Evolutionary conservation across 1,140 invertebrate species (phyloP), one percentile per base, ranked within the genome.

Genomic region (Ganaspis sp.): DNA sequence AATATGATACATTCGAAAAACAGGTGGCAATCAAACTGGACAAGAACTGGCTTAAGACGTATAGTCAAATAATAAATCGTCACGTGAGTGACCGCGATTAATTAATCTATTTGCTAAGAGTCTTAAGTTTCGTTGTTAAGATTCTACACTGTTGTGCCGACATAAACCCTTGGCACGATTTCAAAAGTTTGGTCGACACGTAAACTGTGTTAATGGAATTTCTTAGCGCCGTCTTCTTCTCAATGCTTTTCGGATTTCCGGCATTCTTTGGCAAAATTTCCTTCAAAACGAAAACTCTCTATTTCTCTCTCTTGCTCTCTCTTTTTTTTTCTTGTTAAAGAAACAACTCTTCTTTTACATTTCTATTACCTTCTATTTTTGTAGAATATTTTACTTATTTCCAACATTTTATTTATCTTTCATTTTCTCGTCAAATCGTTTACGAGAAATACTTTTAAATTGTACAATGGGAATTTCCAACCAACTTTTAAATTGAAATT

Each of bases 51-150:
- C 23, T 64, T 64, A 64, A 64, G 54, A 64, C 11, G 23, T 64
- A 64, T 64, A 26, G 26, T 64, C 54, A 34, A 64, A 64, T 64
- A 64, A 64, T 64, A 64, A 64, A 64, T 64, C 12, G 26, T 29
- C 26, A 29, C 54, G 26, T 21, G 23, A 64, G 2, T 15, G 23
- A 64, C 8, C 23, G 11, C 23, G 54, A 64, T 64, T 64, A 64
- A 64, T 64, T 64, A 64, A 64, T 29, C 54, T 23, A 64, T 64
- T 64, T 64, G 54, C 26, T 29, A 15, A 9, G 0, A 29, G 23
- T 64, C 23, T 64, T 64, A 64, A 64, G 54, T 29, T 64, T 64
- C 54, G 54, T 64, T 64, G 26, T 64, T 49, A 3, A 12, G 26
- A 64, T n/a, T 29, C 54, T 6, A 64, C 54, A 64, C 23, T 29